Evolutionary conservation across 2,797 vertebrate genomes (phyloP), one percentile per base, ranked within the genome.

Genomic region (Cetoscarus ocellatus): DNA sequence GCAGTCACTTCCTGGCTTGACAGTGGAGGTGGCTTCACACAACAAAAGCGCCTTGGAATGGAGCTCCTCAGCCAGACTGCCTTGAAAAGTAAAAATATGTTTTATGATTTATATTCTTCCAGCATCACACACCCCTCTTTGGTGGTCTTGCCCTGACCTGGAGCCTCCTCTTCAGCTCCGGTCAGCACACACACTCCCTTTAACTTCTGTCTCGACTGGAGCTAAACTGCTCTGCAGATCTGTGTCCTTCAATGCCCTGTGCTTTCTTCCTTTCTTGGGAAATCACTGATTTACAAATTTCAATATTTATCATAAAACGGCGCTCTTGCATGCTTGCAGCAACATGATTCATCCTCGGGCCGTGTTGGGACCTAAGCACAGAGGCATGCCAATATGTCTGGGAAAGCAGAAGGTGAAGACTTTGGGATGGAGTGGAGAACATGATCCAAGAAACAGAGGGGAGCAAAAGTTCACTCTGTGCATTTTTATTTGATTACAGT

Each of bases 331-430:
- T 89, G 91, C 86, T 89, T 80, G 88, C 86, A 90, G 92, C 90
- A 86, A 86, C 88, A 91, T 94, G 92, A 94, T 94, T 94, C 93
- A 94, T 94, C 88, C 71, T 18, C 6, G 52, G 84, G 79, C 86
- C 91, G 90, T 91, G 79, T 61, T 82, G 90, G 92, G 92, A 91
- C 92, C 85, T 82, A 87, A 91, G 80, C 82, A 70, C 84, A 80
- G 81, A 90, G 79, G 87, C 91, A 88, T 92, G 92, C 93, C 94
- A 93, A 88, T 92, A 93, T 91, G 93, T 94, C 94, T 94, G 91
- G 85, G 91, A 93, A 90, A 94, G 75, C 86, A 89, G 84, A 91
- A 93, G 91, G 91, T 91, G 88, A 94, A 91, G 87, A 75, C 84
- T 92, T 80, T 72, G 83, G 80, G 89, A 93, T 84, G 74, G 81